Conservation (phyloP, 2,113 vertebrate genomes). For the Tychaedon coryphoeus region DNA sequence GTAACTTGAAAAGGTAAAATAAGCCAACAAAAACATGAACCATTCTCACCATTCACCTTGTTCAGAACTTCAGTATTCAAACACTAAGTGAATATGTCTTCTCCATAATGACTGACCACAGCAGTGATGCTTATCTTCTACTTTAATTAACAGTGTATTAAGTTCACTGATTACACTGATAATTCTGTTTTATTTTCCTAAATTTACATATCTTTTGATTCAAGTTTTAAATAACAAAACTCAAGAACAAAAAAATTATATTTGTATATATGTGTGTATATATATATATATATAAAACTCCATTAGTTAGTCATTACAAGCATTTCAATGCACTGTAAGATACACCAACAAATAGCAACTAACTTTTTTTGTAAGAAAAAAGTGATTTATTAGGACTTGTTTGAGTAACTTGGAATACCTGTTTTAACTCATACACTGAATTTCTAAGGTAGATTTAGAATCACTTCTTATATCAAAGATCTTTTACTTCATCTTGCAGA, state of each 20-base stretch:
- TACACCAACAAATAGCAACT: neutral
- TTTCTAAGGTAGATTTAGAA: neutral
- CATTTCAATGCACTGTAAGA: slow-evolving; percentile 27
- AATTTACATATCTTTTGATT: slow-evolving; percentile 65
- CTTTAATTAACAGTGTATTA: slow-evolving; percentile 55
- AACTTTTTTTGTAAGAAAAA: neutral
- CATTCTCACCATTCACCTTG: neutral
- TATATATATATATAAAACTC: neutral
- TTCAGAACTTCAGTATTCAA: slow-evolving; percentile 51
- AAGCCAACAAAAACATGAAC: slow-evolving; percentile 49
- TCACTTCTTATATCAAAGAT: neutral
- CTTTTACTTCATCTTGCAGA: neutral
- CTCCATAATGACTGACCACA: slow-evolving; percentile 23
- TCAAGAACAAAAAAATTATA: neutral
- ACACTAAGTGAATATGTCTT: slow-evolving; percentile 54
- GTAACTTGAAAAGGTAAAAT: slow-evolving; percentile 30
- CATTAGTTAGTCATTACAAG: slow-evolving; percentile 26
- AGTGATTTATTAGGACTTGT: neutral
- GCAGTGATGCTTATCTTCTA: neutral
- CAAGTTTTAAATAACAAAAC: slow-evolving; percentile 53
- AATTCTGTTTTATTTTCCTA: slow-evolving; percentile 50
- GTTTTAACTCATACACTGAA: neutral
- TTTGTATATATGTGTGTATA: neutral
- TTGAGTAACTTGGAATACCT: neutral
- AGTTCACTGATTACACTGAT: slow-evolving; percentile 42